Percentiles rank a stretch among this genome's conserved stretches.
phyloP scores from a whole-genome alignment of 1,140 invertebrate genomes.

The Drosophila miranda region DNA sequence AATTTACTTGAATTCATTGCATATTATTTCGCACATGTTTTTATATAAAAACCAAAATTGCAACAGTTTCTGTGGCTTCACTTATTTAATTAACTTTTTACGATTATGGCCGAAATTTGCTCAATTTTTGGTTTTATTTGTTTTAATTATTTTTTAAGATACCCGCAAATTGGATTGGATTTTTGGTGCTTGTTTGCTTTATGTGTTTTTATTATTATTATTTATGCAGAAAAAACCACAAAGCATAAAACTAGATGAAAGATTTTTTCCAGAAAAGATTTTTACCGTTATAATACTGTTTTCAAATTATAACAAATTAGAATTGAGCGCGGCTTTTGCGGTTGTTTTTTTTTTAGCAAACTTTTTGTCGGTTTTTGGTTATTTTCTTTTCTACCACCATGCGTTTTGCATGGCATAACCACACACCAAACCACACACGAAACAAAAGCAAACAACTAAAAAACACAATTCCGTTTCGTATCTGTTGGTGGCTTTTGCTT shows the following conservation, averaged over 20 bases:
- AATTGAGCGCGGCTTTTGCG: constrained; percentile 33
- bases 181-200: constrained; percentile 26
- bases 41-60: constrained; percentile 22
- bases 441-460: constrained; percentile 58
- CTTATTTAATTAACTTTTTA: constrained; percentile 16
- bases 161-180: constrained; percentile 44
- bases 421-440: constrained; percentile 13
- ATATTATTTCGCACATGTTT: constrained; percentile 31
- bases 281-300: constrained; percentile 51
- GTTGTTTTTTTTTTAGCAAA: constrained; percentile 39
- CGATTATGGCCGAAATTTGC: constrained; percentile 47
- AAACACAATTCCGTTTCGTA: constrained; percentile 42
- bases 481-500: constrained; percentile 38
- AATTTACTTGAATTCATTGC: constrained; percentile 10
- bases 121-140: constrained; percentile 45
- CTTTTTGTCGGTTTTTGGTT: constrained; percentile 32
- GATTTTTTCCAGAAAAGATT: constrained; percentile 18
- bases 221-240: constrained; percentile 8
- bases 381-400: constrained; percentile 36
- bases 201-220: constrained; percentile 17
- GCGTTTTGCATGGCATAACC: constrained; percentile 42
- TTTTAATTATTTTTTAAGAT: constrained; percentile 59
- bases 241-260: constrained; percentile 42
- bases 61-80: constrained; percentile 15
- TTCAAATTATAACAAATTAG: constrained; percentile 12